phyloP scores from a whole-genome alignment of 1,140 invertebrate genomes.

The Grapholita molesta region DNA sequence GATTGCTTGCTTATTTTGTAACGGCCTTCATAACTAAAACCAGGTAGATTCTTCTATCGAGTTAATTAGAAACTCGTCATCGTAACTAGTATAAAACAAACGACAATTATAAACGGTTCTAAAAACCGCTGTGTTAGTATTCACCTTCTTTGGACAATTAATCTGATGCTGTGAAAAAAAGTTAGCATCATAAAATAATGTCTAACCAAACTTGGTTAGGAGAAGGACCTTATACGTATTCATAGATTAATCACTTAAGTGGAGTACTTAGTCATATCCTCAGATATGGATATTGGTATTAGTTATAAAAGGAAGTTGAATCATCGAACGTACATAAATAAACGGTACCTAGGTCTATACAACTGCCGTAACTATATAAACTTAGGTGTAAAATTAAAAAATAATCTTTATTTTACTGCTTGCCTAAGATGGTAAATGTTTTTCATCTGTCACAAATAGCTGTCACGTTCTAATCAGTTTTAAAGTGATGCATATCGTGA shows the following conservation, averaged over 20 bases:
- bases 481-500: too few species aligned
- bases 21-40: too few species aligned
- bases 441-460: too few species aligned
- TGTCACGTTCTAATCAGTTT: too few species aligned
- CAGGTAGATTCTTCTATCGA: too few species aligned
- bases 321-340: not conserved
- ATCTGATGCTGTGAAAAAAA: not conserved
- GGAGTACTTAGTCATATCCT: slow-evolving; percentile 5
- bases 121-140: not conserved
- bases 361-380: not conserved
- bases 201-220: not conserved
- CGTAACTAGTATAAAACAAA: not conserved
- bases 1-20: too few species aligned
- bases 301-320: not conserved
- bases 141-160: not conserved
- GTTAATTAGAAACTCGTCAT: not conserved
- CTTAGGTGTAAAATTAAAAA: too few species aligned
- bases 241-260: slow-evolving; percentile 14
- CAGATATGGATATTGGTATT: not conserved
- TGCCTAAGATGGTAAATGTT: too few species aligned
- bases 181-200: not conserved
- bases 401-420: too few species aligned
- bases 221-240: not conserved
- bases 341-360: not conserved
- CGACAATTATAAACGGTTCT: not conserved